Conservation (phyloP, 2,888 invertebrate genomes). For the Stenodema calcarata region DNA sequence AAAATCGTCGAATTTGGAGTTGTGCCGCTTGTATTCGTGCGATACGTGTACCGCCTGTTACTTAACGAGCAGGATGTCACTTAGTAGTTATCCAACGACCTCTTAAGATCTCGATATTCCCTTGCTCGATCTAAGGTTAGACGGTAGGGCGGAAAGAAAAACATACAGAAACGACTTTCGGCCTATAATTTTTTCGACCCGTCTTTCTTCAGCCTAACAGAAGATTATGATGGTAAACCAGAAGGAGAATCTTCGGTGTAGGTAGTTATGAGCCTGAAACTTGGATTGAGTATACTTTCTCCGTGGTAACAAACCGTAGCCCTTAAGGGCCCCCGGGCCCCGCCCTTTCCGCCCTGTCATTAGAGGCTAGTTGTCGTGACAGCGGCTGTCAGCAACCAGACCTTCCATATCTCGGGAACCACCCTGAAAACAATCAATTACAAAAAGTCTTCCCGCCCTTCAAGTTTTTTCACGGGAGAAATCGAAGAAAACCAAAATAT, state of each 20-base stretch:
- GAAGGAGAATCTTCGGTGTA: not conserved
- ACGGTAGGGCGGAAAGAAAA: not conserved
- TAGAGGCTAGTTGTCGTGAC: constrained; percentile 32
- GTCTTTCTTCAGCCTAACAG: not conserved
- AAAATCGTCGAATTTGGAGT: too few relatives aligned
- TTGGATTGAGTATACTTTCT: not conserved
- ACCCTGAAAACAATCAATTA: constrained; percentile 32
- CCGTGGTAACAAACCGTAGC: not conserved
- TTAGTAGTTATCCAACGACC: too few relatives aligned
- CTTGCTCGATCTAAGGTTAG: not conserved
- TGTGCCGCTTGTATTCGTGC: too few relatives aligned
- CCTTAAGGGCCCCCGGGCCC: constrained; percentile 8
- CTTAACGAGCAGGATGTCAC: too few relatives aligned
- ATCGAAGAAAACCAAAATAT: not conserved
- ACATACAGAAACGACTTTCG: not conserved
- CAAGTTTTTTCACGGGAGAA: not conserved
- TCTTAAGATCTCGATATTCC: not conserved
- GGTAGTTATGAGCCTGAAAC: constrained; percentile 20
- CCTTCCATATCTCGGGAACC: not conserved
- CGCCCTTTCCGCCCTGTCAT: constrained; percentile 29
- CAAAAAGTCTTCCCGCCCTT: not conserved
- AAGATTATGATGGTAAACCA: not conserved
- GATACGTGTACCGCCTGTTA: too few relatives aligned
- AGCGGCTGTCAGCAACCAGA: constrained; percentile 22
- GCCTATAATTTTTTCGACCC: not conserved